Percentiles rank a stretch among this genome's conserved stretches.
These are phyloP conservation scores for Lepisosteus osseus DNA, from an alignment of 2,113 vertebrate genomes.

Conservation along the genomic window DNA sequence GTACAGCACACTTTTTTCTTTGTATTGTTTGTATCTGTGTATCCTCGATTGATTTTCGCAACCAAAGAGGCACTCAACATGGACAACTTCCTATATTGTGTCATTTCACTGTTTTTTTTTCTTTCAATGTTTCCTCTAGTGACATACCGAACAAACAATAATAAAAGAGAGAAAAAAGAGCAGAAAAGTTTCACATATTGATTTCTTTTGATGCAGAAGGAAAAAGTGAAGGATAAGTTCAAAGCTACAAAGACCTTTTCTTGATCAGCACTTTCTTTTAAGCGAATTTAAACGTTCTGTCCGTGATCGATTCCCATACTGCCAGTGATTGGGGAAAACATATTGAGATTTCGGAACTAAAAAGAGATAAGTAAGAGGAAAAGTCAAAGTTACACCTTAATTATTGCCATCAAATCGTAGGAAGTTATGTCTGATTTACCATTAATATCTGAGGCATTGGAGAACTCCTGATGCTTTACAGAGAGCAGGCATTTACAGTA, in stretches of 20 bases:
- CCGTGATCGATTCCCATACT: background rate
- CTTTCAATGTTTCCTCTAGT: conserved; percentile 68
- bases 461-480: too few relatives aligned
- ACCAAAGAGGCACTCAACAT: conserved; percentile 53
- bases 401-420: too few relatives aligned
- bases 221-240: conserved; percentile 42
- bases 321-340: background rate
- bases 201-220: conserved; percentile 67
- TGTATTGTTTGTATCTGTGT: conserved; percentile 54
- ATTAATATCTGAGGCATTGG: too few relatives aligned
- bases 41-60: conserved; percentile 66
- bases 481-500: too few relatives aligned
- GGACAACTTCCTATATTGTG: conserved; percentile 52
- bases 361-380: background rate
- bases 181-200: conserved; percentile 66
- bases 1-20: conserved; percentile 41
- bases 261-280: conserved; percentile 48
- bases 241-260: conserved; percentile 54
- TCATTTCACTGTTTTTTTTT: conserved; percentile 59
- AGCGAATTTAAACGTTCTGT: background rate
- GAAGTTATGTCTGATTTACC: background rate
- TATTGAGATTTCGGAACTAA: background rate
- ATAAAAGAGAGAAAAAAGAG: conserved; percentile 30
- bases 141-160: conserved; percentile 55
- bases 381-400: background rate